Evolutionary conservation across 30 jellyfish, hydroid and myxozoan genomes (phyloP).

Genomic region (Nemopilema nomurai): DNA sequence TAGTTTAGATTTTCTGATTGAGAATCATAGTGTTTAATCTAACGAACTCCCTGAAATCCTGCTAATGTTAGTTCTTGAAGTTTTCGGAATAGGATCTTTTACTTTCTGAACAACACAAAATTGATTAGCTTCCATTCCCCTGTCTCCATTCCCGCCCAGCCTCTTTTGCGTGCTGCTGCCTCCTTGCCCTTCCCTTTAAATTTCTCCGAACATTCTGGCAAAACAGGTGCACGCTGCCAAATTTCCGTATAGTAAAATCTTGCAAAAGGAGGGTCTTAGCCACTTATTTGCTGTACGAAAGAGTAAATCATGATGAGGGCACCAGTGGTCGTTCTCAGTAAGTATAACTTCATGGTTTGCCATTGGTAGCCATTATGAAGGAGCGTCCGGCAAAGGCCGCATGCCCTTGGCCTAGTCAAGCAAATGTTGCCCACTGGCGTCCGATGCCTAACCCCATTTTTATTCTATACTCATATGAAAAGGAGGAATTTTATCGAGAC

Average conservation of each 20-base stretch:
- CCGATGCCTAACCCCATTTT: neutral
- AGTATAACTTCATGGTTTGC: constrained; percentile 36
- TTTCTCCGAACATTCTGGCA: constrained; percentile 65
- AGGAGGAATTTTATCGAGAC: no score
- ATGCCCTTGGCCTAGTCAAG: constrained; percentile 2
- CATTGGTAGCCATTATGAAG: neutral
- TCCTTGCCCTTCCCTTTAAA: constrained; percentile 11
- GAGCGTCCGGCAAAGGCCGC: neutral
- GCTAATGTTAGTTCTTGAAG: no score
- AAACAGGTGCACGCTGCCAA: constrained; percentile 30
- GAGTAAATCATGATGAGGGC: constrained; percentile 75
- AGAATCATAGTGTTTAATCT: no score
- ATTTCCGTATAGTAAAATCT: constrained; percentile 5
- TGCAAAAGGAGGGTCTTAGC: neutral
- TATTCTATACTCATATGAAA: no score
- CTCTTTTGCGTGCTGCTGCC: constrained; percentile 46
- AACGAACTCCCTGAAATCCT: no score
- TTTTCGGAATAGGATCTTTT: no score
- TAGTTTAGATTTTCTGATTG: no score
- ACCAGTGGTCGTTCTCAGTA: constrained; percentile 89
- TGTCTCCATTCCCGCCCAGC: constrained; percentile 11
- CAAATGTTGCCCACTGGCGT: constrained; percentile 2
- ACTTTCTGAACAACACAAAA: no score
- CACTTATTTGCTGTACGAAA: neutral
- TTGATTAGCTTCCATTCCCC: constrained; percentile 6